Evolutionary conservation across 2,113 vertebrate species (phyloP).

Genomic region (Strigops habroptila): DNA sequence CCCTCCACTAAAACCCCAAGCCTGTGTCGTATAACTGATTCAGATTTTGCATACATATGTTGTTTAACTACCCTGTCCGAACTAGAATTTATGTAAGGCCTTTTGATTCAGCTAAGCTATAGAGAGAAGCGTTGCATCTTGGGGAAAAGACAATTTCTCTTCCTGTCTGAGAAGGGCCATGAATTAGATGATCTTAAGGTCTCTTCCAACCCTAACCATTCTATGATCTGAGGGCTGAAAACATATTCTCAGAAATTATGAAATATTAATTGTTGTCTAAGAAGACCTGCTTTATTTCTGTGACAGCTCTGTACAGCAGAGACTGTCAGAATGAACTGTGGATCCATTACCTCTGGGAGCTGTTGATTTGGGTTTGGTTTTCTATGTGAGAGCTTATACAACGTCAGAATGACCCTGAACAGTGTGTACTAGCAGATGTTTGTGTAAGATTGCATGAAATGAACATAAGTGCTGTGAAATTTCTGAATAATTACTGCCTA

Average conservation of each 20-base stretch:
- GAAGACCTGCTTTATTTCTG: not conserved
- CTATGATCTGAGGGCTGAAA: not conserved
- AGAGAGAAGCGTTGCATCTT: not conserved
- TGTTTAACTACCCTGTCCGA: not conserved
- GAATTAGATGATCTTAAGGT: not conserved
- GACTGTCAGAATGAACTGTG: not conserved
- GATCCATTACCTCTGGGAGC: not conserved
- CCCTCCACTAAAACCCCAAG: accelerated
- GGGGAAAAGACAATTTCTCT: not conserved
- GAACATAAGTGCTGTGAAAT: slow-evolving; percentile 49
- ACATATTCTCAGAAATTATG: not conserved
- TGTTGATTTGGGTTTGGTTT: slow-evolving; percentile 3
- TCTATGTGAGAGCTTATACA: not conserved
- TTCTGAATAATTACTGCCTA: slow-evolving; percentile 50
- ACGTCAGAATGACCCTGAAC: slow-evolving; percentile 47
- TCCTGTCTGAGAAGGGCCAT: not conserved
- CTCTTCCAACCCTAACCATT: not conserved
- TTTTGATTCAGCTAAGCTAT: not conserved
- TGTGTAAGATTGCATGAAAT: slow-evolving; percentile 42
- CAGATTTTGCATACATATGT: not conserved
- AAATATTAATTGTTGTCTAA: not conserved
- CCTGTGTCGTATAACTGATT: not conserved
- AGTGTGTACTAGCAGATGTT: slow-evolving; percentile 33
- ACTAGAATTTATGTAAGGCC: not conserved
- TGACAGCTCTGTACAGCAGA: not conserved